Evolutionary conservation across 2,888 invertebrate genomes (phyloP).

Genomic region (Candidula unifasciata): DNA sequence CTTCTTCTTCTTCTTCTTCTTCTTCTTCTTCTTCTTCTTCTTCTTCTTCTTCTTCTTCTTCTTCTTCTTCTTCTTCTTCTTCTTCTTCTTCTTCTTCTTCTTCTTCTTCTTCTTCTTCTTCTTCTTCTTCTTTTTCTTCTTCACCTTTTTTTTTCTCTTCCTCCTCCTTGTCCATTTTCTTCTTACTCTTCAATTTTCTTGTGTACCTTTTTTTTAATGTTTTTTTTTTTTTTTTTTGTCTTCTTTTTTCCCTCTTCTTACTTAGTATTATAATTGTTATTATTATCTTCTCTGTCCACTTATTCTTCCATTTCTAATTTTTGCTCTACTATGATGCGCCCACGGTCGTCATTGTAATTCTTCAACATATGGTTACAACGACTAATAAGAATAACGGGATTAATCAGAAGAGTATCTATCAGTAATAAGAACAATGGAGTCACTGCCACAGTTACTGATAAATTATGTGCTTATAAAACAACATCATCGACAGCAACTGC

Average conservation of each 20-base stretch:
- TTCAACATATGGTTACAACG: too few relatives aligned
- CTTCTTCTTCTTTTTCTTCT: background rate
- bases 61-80: background rate
- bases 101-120: background rate
- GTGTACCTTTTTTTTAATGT: background rate
- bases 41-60: background rate
- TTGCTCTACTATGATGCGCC: too few relatives aligned
- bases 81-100: background rate
- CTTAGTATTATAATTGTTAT: too few relatives aligned
- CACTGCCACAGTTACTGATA: too few relatives aligned
- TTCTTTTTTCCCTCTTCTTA: background rate
- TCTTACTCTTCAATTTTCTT: background rate
- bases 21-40: background rate
- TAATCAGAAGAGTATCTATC: too few relatives aligned
- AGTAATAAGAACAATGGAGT: too few relatives aligned
- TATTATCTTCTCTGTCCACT: too few relatives aligned
- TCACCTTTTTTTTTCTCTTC: background rate
- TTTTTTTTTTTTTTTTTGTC: background rate
- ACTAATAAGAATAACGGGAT: too few relatives aligned
- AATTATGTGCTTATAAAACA: too few relatives aligned
- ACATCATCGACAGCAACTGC: too few relatives aligned
- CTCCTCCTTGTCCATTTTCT: background rate
- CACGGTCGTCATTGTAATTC: too few relatives aligned
- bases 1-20: background rate
- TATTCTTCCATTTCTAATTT: too few relatives aligned